These are phyloP conservation scores for Hydraecia micacea DNA, from an alignment of 2,888 invertebrate genomes.

Conservation along the genomic window DNA sequence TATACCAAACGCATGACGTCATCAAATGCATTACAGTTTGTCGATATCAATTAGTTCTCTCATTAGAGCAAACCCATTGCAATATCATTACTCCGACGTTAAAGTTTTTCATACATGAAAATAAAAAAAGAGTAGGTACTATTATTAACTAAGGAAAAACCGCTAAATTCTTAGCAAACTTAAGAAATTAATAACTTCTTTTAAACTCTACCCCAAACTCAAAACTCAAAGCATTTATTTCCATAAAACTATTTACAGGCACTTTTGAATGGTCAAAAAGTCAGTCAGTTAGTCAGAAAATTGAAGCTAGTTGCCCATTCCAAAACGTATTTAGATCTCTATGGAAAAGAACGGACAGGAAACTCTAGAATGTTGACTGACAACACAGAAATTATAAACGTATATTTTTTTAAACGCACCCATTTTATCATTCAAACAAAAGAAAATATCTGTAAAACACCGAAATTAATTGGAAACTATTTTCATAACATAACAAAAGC, in stretches of 20 bases:
- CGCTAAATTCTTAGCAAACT: not conserved
- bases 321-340: not conserved
- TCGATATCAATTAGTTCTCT: slow-evolving; percentile 4
- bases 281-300: not conserved
- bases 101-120: not conserved
- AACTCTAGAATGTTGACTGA: not conserved
- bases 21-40: slow-evolving; percentile 6
- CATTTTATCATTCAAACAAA: not conserved
- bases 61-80: not conserved
- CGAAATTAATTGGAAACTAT: not conserved
- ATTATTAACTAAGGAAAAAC: not conserved
- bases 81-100: not conserved
- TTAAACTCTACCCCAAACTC: too few species aligned
- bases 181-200: not conserved
- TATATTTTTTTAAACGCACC: not conserved
- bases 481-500: not conserved
- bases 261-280: not conserved
- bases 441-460: not conserved
- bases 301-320: not conserved
- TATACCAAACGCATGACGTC: slow-evolving; percentile 6
- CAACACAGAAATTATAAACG: not conserved
- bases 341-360: not conserved
- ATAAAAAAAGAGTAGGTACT: not conserved
- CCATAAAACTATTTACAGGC: not conserved
- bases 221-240: not conserved